Base-by-base conservation (phyloP, 2,797 vertebrate species). In the Diplodus puntazzo region DNA sequence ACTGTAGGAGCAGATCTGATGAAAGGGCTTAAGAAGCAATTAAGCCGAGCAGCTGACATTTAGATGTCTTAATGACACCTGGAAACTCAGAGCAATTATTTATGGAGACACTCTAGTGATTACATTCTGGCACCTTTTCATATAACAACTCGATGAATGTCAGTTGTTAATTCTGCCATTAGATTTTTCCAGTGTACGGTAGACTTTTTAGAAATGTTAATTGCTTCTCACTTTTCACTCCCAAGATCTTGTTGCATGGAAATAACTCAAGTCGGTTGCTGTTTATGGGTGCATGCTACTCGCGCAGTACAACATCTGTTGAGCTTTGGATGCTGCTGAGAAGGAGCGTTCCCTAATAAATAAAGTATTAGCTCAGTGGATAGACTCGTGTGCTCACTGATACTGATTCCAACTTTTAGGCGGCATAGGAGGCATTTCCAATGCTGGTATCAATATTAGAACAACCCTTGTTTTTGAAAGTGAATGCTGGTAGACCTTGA, bases 31-130 rank as follows among this genome's bases (percentile, higher is more conserved):
- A 46, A 43, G 49, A 68, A 63, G 61, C 16, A 55, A 53, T 73
- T 71, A 77, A 72, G n/a, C n/a, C 17, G 11, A 61, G 43, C 46
- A 21, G 66, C 69, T 74, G 69, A 69, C 50, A 82, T 78, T 75
- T 57, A 77, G n/a, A 79, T 17, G 12, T 73, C 49, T 76, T 46
- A 25, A 58, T 69, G 63, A 65, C 45, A 75, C 20, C 18, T 43
- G 25, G 49, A 39, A 57, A 46, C 16, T 25, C 42, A 27, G 5
- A 63, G 61, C 71, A 66, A 50, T 63, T 48, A 76, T 65, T 52
- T 75, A 45, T 27, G 16, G 49, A 79, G 46, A 75, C 30, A 45
- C 52, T 61, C 21, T 10, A 18, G n/a, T 18, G 18, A 58, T 67
- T 27, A 70, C 30, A 58, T 18, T 10, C 21, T 18, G 17, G 9